These are phyloP conservation scores for Gymnopithys bicolor DNA, from an alignment of 2,797 vertebrate species.

Conservation along the genomic window DNA sequence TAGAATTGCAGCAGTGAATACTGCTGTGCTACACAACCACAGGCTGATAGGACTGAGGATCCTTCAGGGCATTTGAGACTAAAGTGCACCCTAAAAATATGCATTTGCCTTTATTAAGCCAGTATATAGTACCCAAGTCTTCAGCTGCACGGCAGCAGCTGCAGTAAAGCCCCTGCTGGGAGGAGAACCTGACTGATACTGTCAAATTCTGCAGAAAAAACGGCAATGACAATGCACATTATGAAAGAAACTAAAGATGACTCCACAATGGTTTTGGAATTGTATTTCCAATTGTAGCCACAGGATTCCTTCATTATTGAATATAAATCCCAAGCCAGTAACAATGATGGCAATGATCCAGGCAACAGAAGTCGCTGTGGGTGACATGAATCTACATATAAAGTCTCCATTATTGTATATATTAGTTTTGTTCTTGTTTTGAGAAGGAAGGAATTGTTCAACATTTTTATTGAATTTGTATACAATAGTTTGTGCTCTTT, in stretches of 20 bases:
- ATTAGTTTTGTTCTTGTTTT: background rate
- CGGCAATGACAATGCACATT: background rate
- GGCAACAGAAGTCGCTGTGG: background rate
- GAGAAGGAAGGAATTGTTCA: background rate
- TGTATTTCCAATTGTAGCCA: background rate
- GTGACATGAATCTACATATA: background rate
- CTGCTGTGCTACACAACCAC: background rate
- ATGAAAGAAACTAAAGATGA: background rate
- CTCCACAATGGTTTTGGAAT: background rate
- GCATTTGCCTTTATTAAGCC: background rate
- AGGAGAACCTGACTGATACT: background rate
- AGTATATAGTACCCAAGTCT: background rate
- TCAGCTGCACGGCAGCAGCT: background rate
- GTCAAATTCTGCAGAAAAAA: background rate
- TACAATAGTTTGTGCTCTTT: background rate
- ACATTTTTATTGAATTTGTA: background rate
- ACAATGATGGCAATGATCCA: constrained; percentile 36
- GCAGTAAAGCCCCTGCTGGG: background rate
- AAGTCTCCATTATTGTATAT: background rate
- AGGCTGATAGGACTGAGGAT: background rate
- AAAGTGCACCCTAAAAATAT: background rate
- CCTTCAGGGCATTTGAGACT: background rate
- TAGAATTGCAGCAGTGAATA: background rate
- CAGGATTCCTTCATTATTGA: constrained; percentile 6
- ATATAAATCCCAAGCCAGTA: background rate